Conservation (phyloP, 2,888 invertebrate genomes). For the Orchestes rusci region DNA sequence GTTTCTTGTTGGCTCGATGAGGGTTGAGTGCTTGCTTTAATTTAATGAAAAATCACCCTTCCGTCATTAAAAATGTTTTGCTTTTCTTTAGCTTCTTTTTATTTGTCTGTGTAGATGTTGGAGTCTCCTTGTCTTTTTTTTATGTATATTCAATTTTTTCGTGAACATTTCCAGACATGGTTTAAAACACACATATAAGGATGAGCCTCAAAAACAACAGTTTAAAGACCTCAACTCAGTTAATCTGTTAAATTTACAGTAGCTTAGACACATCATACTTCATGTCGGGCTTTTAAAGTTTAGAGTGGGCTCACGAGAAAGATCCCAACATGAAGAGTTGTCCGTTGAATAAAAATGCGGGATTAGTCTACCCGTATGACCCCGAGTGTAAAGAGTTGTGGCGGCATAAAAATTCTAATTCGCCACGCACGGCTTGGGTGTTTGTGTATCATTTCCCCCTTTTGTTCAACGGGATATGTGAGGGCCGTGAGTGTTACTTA, state of each 20-base stretch:
- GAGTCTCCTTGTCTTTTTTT: too few relatives aligned
- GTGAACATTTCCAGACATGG: background rate
- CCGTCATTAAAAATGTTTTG: too few relatives aligned
- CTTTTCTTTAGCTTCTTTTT: too few relatives aligned
- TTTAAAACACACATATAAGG: too few relatives aligned
- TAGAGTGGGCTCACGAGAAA: conserved; percentile 12
- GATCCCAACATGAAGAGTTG: conserved; percentile 10
- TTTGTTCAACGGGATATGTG: too few relatives aligned
- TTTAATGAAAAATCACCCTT: too few relatives aligned
- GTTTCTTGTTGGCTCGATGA: too few relatives aligned
- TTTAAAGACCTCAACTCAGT: too few relatives aligned
- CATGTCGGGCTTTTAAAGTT: conserved; percentile 16
- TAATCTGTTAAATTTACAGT: conserved; percentile 15
- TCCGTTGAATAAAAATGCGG: conserved; percentile 15
- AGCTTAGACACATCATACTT: conserved; percentile 13
- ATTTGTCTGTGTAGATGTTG: too few relatives aligned
- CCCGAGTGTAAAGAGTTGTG: conserved; percentile 12
- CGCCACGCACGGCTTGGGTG: conserved; percentile 16
- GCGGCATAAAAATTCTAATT: conserved; percentile 19
- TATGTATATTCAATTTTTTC: conserved; percentile 2
- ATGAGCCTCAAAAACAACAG: too few relatives aligned
- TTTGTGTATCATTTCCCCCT: background rate
- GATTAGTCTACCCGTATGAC: conserved; percentile 15
- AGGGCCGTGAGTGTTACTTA: too few relatives aligned
- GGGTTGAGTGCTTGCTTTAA: too few relatives aligned